phyloP scores from a whole-genome alignment of 2,113 vertebrate genomes.

The Semnornis frantzii region DNA sequence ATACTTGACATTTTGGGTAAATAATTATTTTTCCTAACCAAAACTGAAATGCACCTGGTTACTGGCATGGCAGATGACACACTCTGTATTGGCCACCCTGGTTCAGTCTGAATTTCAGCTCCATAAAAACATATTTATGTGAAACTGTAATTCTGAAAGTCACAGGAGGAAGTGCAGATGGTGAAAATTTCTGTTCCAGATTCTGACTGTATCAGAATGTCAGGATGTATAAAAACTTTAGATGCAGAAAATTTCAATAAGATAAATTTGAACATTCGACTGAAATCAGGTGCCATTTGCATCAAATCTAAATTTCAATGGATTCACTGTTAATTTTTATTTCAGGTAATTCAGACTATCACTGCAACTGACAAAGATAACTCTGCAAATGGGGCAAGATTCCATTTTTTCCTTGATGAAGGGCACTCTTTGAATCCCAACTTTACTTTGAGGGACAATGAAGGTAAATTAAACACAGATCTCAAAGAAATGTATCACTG shows the following conservation, averaged over 20 bases:
- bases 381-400: slow-evolving; percentile 91
- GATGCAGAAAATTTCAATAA: neutral
- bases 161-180: neutral
- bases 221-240: neutral
- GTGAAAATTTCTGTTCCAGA: neutral
- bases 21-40: neutral
- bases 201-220: neutral
- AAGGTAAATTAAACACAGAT: slow-evolving; percentile 81
- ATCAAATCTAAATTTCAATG: slow-evolving; percentile 23
- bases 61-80: neutral
- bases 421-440: slow-evolving; percentile 90
- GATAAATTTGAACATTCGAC: neutral
- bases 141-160: neutral
- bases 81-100: neutral
- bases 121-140: neutral
- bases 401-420: slow-evolving; percentile 87
- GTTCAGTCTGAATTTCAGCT: neutral
- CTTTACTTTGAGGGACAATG: slow-evolving; percentile 96
- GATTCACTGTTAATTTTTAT: slow-evolving; percentile 43
- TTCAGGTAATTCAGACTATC: slow-evolving; percentile 95
- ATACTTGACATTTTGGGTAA: neutral
- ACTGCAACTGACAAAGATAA: slow-evolving; percentile 94
- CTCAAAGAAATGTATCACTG: neutral
- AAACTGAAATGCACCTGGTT: neutral
- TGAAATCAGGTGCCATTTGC: neutral